Conservation (phyloP, 2,888 invertebrate species). For the Drosophila niveifrons region DNA sequence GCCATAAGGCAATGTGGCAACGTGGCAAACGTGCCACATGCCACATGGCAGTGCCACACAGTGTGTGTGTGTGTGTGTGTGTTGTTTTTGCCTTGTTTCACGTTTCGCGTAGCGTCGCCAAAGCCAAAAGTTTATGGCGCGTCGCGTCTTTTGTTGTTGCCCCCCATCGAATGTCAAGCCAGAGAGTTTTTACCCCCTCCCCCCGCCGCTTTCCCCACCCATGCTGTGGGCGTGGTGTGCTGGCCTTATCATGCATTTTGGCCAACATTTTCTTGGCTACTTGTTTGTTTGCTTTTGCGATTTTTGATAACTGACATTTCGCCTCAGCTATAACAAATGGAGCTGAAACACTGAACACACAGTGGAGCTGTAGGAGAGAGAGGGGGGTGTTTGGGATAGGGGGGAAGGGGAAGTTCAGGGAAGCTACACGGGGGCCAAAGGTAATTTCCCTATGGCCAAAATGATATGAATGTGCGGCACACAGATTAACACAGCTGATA, state of each 20-base stretch:
- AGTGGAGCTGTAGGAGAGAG: too few species aligned
- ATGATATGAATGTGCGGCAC: constrained; percentile 42
- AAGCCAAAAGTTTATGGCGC: constrained; percentile 76
- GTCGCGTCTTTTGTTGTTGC: constrained; percentile 67
- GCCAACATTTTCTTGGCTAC: constrained; percentile 74
- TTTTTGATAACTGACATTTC: constrained; percentile 77
- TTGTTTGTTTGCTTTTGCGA: constrained; percentile 73
- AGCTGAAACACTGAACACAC: constrained; percentile 24
- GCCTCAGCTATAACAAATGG: constrained; percentile 49
- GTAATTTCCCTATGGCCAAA: constrained; percentile 46
- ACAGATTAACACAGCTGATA: constrained; percentile 51
- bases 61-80: constrained; percentile 3
- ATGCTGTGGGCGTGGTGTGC: constrained; percentile 48
- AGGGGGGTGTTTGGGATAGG: too few species aligned
- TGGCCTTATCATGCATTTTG: constrained; percentile 68
- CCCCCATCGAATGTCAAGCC: constrained; percentile 47
- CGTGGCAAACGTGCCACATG: background rate
- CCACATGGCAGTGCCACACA: background rate
- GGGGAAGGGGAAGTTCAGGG: background rate
- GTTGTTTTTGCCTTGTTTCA: constrained; percentile 4
- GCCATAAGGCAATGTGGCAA: constrained; percentile 7
- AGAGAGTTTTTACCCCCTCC: background rate
- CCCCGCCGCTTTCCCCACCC: background rate
- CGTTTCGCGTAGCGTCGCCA: constrained; percentile 11
- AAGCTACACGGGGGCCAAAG: constrained; percentile 18